Evolutionary conservation across 2,113 vertebrate genomes (phyloP), one percentile per base, ranked within the genome.

Genomic region (Dicrurus megarhynchus): DNA sequence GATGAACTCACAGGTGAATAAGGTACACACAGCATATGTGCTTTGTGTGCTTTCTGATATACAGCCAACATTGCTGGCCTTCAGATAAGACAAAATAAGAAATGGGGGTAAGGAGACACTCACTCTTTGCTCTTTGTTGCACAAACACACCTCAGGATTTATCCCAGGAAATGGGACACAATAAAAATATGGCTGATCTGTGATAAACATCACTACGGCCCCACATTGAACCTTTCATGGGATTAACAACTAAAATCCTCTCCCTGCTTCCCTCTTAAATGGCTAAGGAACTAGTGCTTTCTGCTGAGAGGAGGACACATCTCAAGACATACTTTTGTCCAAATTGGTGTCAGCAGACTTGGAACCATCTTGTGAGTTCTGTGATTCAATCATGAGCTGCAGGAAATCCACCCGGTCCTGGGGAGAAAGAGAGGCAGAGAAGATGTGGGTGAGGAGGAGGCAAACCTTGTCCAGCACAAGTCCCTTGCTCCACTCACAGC

Each of bases 401-500:
- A 99, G 95, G 87, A 99, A 98, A 93, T 99, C 99, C 81, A 98
- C 97, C 9, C 97, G 96, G 67, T 68, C 84, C 98, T 98, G 89
- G 47, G 50, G 69, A 69, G 28, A 89, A 70, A 81, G 18, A 86
- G 52, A 91, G 11, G 70, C 55, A 93, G 73, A 84, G 67, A 47
- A 82, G 53, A 61, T 10, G 35, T 15, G 37, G 13, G 8, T 57
- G 27, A 27, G 73, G 19, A 74, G 30, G 10, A 77, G 20, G 16
- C 42, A 91, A 89, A 84, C 24, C 37, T 69, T 23, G 23, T 19
- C 22, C 70, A 73, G 49, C 14, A 49, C 41, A 69, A 77, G 41
- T 8, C 42, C n/a, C 16, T 37, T 53, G 68, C 20, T 57, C 33
- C 49, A 20, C 32, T 44, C 23, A 13, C 21, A 89, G 33, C n/a